Evolutionary conservation across 2,888 invertebrate species (phyloP).

Genomic region (Limenitis camilla): DNA sequence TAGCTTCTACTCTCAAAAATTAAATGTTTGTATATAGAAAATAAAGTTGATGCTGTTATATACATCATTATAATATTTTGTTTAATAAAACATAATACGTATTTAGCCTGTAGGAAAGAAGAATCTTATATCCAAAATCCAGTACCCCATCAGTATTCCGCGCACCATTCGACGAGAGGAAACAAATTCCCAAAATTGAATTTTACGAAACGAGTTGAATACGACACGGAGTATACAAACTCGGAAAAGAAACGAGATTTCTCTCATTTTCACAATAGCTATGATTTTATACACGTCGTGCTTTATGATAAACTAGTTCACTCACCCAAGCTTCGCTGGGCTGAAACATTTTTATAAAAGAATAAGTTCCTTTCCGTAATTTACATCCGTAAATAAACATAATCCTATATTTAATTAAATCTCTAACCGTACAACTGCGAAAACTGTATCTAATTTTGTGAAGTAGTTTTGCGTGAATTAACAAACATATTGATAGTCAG

Average conservation of each 20-base stretch:
- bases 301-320: background rate
- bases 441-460: too few species aligned
- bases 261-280: slow-evolving; percentile 65
- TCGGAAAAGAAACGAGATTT: slow-evolving; percentile 65
- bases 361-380: too few species aligned
- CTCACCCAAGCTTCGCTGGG: background rate
- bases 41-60: too few species aligned
- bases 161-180: slow-evolving; percentile 62
- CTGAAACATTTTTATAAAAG: too few species aligned
- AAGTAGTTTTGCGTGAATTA: too few species aligned
- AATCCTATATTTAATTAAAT: too few species aligned
- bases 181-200: slow-evolving; percentile 76
- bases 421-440: too few species aligned
- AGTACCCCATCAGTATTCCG: slow-evolving; percentile 63
- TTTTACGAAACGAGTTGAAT: slow-evolving; percentile 74
- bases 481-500: too few species aligned
- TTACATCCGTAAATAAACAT: too few species aligned
- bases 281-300: slow-evolving; percentile 30
- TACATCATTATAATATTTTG: too few species aligned
- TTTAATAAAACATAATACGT: slow-evolving; percentile 2
- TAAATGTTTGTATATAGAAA: too few species aligned
- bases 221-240: slow-evolving; percentile 68
- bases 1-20: too few species aligned
- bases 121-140: slow-evolving; percentile 23
- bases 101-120: slow-evolving; percentile 30